Conservation (phyloP, 2,888 invertebrate genomes). For the Tipula confusa region DNA sequence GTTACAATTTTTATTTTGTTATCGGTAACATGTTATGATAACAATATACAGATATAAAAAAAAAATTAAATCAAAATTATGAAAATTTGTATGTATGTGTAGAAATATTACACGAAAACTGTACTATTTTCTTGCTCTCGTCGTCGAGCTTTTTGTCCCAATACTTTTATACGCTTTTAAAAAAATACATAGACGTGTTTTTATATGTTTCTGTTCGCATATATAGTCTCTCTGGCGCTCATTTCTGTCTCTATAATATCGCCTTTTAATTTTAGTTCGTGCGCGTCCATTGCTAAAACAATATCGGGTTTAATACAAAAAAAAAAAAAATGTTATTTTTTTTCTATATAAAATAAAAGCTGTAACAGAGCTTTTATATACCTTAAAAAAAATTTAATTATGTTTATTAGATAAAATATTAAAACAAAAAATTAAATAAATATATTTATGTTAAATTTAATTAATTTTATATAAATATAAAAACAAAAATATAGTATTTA, state of each 20-base stretch:
- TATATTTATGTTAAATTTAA: constrained; percentile 20
- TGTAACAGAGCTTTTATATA: constrained; percentile 20
- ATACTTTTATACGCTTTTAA: not conserved
- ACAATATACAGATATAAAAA: not conserved
- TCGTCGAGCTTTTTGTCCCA: not conserved
- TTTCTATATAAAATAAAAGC: constrained; percentile 21
- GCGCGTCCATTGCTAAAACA: constrained; percentile 38
- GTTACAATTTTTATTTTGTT: constrained; percentile 13
- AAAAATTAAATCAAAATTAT: constrained; percentile 3
- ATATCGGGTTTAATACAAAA: constrained; percentile 26
- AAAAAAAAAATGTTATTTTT: not conserved
- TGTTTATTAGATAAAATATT: not conserved
- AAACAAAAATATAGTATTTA: not conserved
- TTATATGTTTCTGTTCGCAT: not conserved
- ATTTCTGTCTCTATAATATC: constrained; percentile 13
- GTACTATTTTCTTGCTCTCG: not conserved
- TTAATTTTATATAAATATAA: not conserved
- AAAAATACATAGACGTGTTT: not conserved
- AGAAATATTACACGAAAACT: not conserved
- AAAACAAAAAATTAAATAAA: not conserved
- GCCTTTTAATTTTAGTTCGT: constrained; percentile 37
- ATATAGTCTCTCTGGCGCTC: not conserved
- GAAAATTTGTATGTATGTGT: not conserved
- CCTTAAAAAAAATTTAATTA: constrained; percentile 3
- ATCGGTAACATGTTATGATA: not conserved